Base-by-base conservation (phyloP, 2,797 vertebrate genomes). In the Phataginus tetradactyla region DNA sequence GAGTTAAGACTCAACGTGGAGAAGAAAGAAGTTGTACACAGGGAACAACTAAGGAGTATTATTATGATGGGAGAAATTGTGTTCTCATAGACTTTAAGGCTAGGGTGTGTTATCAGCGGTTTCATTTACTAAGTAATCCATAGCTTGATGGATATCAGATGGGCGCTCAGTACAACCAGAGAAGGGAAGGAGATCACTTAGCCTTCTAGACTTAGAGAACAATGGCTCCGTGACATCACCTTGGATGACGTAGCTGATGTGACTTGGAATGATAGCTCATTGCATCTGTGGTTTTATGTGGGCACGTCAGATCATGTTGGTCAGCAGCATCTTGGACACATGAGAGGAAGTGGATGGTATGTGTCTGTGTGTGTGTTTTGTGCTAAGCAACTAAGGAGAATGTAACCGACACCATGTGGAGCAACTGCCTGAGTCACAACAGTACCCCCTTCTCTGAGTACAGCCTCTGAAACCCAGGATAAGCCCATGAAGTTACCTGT, bases 91-190 rank as follows among this genome's bases (percentile, higher is more conserved):
- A 74, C 66, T 86, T 64, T 90, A 71, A 93, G 77, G 55, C 74
- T 4, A 83, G 75, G 57, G n/a, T 53, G 25, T 93, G 77, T 78
- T 42, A 23, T 71, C 25, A 55, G 7, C 21, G 63, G 63, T 55
- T 71, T 85, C 32, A 29, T 96, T 95, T 92, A 49, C 92, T 95
- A 71, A 75, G 84, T 51, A 75, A 51, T 68, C 83, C 74, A 32
- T 15, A 32, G 9, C 79, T 79, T 59, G 59, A 95, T 91, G 79
- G 51, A 1, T 39, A 75, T 86, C 94, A 95, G 86, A 83, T 64
- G 94, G 86, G 39, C 32, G 90, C 75, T 27, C 74, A 66, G 2
- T 3, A 21, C 18, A 39, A 71, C 20, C 27, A 21, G 20, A 66
- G 55, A 32, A 84, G 68, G 12, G 57, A 69, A 8, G 8, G 29